Evolutionary conservation across 2,888 invertebrate genomes (phyloP).

Genomic region (Eristalis arbustorum): DNA sequence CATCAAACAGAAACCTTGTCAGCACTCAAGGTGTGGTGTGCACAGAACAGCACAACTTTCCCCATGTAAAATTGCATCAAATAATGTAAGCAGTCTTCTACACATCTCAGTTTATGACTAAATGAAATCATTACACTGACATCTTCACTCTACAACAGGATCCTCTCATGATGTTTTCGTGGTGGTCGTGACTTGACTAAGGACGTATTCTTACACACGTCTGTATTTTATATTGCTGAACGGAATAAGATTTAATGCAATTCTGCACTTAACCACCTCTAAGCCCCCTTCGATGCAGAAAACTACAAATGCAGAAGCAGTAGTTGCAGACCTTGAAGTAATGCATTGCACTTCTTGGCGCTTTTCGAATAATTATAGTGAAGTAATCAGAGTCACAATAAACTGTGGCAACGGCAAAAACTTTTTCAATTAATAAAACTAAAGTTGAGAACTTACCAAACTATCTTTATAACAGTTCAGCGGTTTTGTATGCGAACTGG

Average conservation of each 20-base stretch:
- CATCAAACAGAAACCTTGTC: background rate
- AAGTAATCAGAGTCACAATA: constrained; percentile 43
- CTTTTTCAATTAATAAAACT: constrained; percentile 61
- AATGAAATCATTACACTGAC: background rate
- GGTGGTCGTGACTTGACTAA: background rate
- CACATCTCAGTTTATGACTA: background rate
- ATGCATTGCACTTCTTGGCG: background rate
- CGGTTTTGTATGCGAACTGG: background rate
- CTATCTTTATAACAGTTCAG: constrained; percentile 22
- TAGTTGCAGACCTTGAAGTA: background rate
- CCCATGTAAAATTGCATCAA: background rate
- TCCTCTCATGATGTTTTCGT: background rate
- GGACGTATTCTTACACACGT: background rate
- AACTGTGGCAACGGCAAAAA: constrained; percentile 36
- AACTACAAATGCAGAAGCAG: background rate
- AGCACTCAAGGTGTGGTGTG: background rate
- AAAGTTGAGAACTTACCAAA: constrained; percentile 40
- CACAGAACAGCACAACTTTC: background rate
- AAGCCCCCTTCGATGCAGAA: background rate
- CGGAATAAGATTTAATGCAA: background rate
- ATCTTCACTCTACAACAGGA: background rate
- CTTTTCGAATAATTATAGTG: constrained; percentile 19
- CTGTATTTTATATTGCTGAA: background rate
- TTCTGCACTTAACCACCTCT: background rate
- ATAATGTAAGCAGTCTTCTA: background rate